Base-by-base conservation (phyloP, 1,140 invertebrate species). In the Drosophila sp. region DNA sequence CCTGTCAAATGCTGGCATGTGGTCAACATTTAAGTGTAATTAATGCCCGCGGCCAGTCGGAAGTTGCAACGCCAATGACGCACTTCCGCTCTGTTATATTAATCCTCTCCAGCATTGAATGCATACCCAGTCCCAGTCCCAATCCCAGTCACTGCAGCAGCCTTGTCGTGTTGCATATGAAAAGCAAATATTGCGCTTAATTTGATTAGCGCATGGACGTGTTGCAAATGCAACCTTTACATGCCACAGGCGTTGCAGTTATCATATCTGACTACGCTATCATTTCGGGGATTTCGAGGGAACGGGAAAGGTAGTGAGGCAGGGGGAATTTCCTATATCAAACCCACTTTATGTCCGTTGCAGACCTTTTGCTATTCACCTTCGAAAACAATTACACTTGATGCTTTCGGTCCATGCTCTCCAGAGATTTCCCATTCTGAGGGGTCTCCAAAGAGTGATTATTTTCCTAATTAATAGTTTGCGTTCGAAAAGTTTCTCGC, bases 1-100 rank as follows among this genome's bases (percentile, higher is more conserved):
- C 14, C 81, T 72, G 75, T 61, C 84, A 84, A 89, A 89, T 89
- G 77, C 86, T 89, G 77, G 84, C 84, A 89, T 89, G 84, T 89
- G 84, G 84, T 89, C 84, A 89, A 83, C 80, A 89, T 89, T 89
- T 89, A 89, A 89, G 84, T 89, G 84, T 89, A 89, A 89, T 89
- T 89, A 89, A 84, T 89, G 84, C 84, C 84, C 62, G 77, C 70
- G 84, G 84, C 76, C 56, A 58, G 62, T 45, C 71, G 67, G 62
- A 82, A 78, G 84, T 83, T 80, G 84, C 72, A 66, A 7, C 62
- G 64, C 36, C 57, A 63, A 62, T 57, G 64, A 77, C 61, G 56
- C 69, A 72, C 61, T 65, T 76, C 69, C 73, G 57, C 13, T 25
- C 13, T 16, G 41, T 16, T 6, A 18, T 2, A 0, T n/a, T 16